Evolutionary conservation across 2,797 vertebrate species (phyloP).

Genomic region (Melopsittacus undulatus): DNA sequence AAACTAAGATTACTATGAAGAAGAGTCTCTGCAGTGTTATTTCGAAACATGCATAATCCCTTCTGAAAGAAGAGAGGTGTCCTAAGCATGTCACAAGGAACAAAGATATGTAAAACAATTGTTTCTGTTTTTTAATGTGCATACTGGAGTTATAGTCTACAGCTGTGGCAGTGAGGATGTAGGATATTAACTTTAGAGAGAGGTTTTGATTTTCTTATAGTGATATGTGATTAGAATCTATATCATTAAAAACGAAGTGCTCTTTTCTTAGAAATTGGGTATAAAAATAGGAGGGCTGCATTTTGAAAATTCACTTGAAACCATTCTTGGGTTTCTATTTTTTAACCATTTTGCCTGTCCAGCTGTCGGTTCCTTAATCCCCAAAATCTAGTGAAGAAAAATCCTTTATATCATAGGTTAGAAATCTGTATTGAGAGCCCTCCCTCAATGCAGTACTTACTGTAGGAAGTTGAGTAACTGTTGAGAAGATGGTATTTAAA

Average conservation of each 20-base stretch:
- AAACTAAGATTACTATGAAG: background rate
- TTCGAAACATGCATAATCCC: background rate
- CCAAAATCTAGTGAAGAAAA: background rate
- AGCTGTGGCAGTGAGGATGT: background rate
- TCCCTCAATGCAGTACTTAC: background rate
- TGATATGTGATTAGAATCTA: background rate
- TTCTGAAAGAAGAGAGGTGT: background rate
- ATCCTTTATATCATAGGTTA: background rate
- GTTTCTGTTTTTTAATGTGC: background rate
- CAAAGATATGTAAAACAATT: background rate
- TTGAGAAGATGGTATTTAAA: background rate
- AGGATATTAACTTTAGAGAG: background rate
- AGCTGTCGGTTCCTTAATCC: background rate
- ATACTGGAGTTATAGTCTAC: background rate
- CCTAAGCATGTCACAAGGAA: background rate
- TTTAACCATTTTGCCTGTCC: background rate
- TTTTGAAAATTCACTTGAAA: background rate
- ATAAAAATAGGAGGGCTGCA: background rate
- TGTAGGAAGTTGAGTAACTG: background rate
- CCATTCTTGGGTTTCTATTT: background rate
- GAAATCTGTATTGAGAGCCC: background rate
- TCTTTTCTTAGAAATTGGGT: background rate
- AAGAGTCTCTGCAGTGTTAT: background rate
- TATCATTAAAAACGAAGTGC: background rate
- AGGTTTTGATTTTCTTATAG: background rate